Evolutionary conservation across 2,797 vertebrate genomes (phyloP).

Genomic region (Lerista edwardsae): DNA sequence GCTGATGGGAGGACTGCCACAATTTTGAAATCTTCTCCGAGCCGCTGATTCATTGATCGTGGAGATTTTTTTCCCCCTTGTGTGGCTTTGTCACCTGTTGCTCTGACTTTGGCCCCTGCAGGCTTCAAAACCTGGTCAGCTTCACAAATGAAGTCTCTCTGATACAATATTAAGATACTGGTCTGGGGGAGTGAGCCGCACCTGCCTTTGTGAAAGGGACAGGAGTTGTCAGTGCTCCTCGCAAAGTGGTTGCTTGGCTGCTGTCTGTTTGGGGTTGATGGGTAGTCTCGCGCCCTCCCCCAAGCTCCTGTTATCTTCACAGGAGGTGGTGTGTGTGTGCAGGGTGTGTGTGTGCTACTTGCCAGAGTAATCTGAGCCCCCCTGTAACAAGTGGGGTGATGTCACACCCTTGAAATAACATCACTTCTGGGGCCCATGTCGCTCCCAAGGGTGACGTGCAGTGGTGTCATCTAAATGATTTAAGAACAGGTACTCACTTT

Average conservation of each 20-base stretch:
- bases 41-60: slow-evolving; percentile 35
- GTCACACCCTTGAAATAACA: too few species aligned
- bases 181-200: background rate
- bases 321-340: too few species aligned
- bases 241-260: background rate
- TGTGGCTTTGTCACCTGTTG: background rate
- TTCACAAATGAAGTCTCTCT: background rate
- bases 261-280: background rate
- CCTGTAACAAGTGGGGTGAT: too few species aligned
- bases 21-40: slow-evolving; percentile 29
- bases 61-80: slow-evolving; percentile 10
- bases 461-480: too few species aligned
- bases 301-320: too few species aligned
- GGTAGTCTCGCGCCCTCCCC: background rate
- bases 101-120: slow-evolving; percentile 1
- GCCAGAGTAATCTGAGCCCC: too few species aligned
- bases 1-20: background rate
- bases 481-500: too few species aligned
- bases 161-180: background rate
- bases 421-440: too few species aligned
- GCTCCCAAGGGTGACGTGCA: too few species aligned
- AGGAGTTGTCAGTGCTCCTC: background rate
- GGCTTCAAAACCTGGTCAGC: background rate
- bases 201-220: background rate
- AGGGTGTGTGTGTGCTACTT: too few species aligned